Base-by-base conservation (phyloP, 1,140 invertebrate species). In the Meteorus sp. region DNA sequence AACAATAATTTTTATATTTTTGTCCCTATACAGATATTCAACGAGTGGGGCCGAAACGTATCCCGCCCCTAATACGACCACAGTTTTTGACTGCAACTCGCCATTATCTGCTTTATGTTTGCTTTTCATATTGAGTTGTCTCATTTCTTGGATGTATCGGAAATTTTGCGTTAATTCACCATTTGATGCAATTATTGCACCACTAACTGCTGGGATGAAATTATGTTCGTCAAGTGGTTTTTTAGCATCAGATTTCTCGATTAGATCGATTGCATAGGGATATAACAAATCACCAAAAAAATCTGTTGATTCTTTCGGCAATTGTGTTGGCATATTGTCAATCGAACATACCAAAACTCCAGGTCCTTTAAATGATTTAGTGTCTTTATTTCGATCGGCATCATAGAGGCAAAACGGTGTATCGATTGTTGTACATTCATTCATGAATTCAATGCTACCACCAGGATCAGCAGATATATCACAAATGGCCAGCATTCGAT, bases 401-500 rank as follows among this genome's bases (percentile, higher is more conserved):
- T 99, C 97, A 73, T 99, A 99, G 0, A 99, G 83, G 76, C 94
- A 98, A 78, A 99, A 99, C 0, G 97, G 97, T 11, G 93, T 97
- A 71, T 99, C 97, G 50, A 99, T 99, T 0, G 97, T 99, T 0
- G 98, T 99, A 70, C 97, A 99, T 72, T 99, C 97, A 69, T 97
- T 96, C 97, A 99, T 99, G 71, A 99, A 99, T 44, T 99, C 97
- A 56, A 99, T 98, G 17, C 95, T 98, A 43, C 97, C 96, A 11
- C 97, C 97, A 0, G 97, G 97, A 82, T 99, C 98, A 1, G 97
- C 97, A 2, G 94, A 97, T 68, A 99, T 99, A 75, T 99, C 97
- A 76, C 97, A 99, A 70, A 99, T 96, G 4, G 88, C 92, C 57
- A 94, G 76, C 87, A 93, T 91, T 65, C 90, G 81, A 75, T 98